phyloP scores from a whole-genome alignment of 1,140 invertebrate species.

The Rhagoletis pomonella region DNA sequence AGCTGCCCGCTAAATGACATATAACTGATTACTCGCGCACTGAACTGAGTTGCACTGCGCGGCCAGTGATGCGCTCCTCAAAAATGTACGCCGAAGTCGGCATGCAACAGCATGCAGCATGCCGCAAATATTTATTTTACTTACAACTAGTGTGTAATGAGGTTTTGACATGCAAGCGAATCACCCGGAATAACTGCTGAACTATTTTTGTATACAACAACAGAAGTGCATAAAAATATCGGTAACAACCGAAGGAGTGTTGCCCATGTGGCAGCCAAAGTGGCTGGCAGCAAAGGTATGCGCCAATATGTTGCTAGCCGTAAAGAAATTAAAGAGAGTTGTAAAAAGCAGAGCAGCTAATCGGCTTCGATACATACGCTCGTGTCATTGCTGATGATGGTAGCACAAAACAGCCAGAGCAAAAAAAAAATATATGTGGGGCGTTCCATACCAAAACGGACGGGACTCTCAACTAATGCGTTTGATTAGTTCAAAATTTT shows the following conservation, averaged over 20 bases:
- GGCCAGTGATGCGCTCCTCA: not conserved
- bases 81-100: not conserved
- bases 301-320: not conserved
- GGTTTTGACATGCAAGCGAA: slow-evolving; percentile 19
- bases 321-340: slow-evolving; percentile 21
- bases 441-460: too few species aligned
- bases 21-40: not conserved
- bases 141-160: slow-evolving; percentile 30
- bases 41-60: not conserved
- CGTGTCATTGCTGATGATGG: slow-evolving; percentile 42
- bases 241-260: not conserved
- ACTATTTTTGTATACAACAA: slow-evolving; percentile 25
- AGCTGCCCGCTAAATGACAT: not conserved
- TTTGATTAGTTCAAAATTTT: too few species aligned
- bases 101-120: not conserved
- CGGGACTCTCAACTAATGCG: too few species aligned
- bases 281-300: not conserved
- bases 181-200: not conserved
- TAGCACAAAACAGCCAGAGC: not conserved
- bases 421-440: too few species aligned
- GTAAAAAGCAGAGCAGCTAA: not conserved
- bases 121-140: slow-evolving; percentile 38
- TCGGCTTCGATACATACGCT: not conserved
- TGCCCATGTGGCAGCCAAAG: not conserved
- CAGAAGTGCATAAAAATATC: not conserved